Evolutionary conservation across 2,797 vertebrate genomes (phyloP).

Genomic region (Holocentrus rufus): DNA sequence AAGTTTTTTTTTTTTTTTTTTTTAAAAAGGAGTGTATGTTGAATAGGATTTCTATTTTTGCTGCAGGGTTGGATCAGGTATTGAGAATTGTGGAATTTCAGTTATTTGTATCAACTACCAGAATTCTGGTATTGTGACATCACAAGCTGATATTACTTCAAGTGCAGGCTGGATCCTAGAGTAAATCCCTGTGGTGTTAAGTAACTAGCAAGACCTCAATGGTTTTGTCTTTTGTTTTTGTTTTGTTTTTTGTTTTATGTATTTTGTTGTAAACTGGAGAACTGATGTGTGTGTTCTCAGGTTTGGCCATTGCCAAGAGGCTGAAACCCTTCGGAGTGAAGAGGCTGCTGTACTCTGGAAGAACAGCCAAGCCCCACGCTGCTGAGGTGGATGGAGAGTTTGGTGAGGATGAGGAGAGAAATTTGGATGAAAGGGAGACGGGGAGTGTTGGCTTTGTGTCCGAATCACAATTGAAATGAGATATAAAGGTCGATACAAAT

Average conservation of each 20-base stretch:
- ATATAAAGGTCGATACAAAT: not conserved
- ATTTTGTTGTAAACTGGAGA: not conserved
- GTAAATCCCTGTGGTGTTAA: not conserved
- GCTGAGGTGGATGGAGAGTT: constrained; percentile 89
- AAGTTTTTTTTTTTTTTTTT: too few relatives aligned
- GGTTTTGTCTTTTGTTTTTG: constrained; percentile 7
- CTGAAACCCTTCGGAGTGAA: constrained; percentile 93
- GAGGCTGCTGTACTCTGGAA: constrained; percentile 89
- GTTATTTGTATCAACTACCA: too few relatives aligned
- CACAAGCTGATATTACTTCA: too few relatives aligned
- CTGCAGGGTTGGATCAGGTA: too few relatives aligned
- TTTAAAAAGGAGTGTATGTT: too few relatives aligned
- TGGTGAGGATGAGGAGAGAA: constrained; percentile 80
- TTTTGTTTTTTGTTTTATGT: not conserved
- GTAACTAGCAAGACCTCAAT: not conserved
- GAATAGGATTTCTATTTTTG: too few relatives aligned
- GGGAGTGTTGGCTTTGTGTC: not conserved
- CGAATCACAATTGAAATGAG: not conserved
- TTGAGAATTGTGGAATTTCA: too few relatives aligned
- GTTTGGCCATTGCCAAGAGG: constrained; percentile 88
- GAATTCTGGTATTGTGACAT: too few relatives aligned
- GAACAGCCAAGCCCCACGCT: constrained; percentile 83
- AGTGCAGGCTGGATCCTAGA: not conserved
- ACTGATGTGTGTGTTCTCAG: constrained; percentile 68
- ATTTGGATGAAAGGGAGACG: too few relatives aligned